Evolutionary conservation across 2,113 vertebrate species (phyloP), one percentile per base, ranked within the genome.

Genomic region (Apeltes quadracus): DNA sequence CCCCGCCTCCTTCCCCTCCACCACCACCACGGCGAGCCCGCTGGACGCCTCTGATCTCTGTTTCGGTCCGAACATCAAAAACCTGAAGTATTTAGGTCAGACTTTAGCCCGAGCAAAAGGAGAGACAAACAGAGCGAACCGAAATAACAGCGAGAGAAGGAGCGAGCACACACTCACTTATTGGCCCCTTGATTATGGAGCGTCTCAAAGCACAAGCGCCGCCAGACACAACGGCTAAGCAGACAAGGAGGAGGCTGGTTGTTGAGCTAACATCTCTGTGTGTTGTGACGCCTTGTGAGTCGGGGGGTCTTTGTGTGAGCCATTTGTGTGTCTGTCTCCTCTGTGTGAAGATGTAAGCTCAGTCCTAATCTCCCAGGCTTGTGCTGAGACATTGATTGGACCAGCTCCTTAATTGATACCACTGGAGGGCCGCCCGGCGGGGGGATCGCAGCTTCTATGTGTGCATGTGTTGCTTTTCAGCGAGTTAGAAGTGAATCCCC

Each of bases 51-150:
- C 80, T 87, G 83, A 88, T 91, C 84, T 91, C 68, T 76, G 80
- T 78, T 90, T 89, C 76, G 76, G 88, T 82, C 81, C 82, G 57
- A 70, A 90, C 89, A 85, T 90, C 74, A 87, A 83, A 81, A 86
- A 82, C 66, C 64, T 78, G 72, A 88, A 84, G 82, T 88, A 91
- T 91, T 90, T 82, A 78, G 90, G 90, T 89, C 89, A 90, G 85
- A 75, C 82, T 86, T 83, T 69, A 86, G 77, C 72, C 65, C 65
- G 64, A 36, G 84, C 72, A 81, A 87, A 25, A 44, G 50, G 44
- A 82, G 48, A 84, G 61, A 84, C 50, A 82, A 85, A 63, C 79
- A 43, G 54, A 77, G 55, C 72, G 53, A 84, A 34, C 32, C 4
- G 51, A 65, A 76, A 82, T 41, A 79, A 84, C 72, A 66, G 41